Base-by-base conservation (phyloP, 2,113 vertebrate species). In the Rhinopithecus roxellana region DNA sequence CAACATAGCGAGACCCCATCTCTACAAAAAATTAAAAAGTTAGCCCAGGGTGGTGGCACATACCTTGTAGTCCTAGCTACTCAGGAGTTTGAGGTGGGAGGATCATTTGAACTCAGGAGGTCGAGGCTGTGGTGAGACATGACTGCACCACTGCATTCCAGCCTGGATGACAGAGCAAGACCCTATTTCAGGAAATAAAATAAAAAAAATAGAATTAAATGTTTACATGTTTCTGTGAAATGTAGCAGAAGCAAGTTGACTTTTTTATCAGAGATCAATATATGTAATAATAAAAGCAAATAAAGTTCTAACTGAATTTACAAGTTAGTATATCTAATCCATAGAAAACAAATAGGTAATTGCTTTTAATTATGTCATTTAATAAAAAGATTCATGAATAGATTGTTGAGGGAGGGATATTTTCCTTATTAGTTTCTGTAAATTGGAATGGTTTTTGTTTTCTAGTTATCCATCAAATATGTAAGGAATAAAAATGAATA, bases 161-260 rank as follows among this genome's bases (percentile, higher is more conserved):
- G 61, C 61, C 61, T 64, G 61, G 61, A 30, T 13, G 10, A 64
- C 61, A 64, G 27, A 64, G 27, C 61, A 2, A 30, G 61, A 64
- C 27, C 59, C 27, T 64, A 30, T 64, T 12, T 64, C 61, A 30
- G 30, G 11, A 64, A 30, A 64, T 14, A 64, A 64, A 64, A 64
- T 14, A 30, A 64, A 64, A 64, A 6, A 64, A 30, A 12, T 64
- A 64, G 27, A 64, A 48, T 79, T 50, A 87, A 90, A 35, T 82
- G 52, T 97, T 92, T 82, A 64, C 91, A 22, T 95, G 89, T 89
- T 94, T 97, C 14, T 89, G 2, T 96, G 67, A 95, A 95, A 81
- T 48, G 82, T 43, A 69, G 67, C 22, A 69, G 67, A 43, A 95
- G 38, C 14, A 90, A 69, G n/a, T 75, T 79, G 14, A 78, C 25